These are phyloP conservation scores for Diabrotica undecimpunctata DNA, from an alignment of 1,140 invertebrate species.

Conservation along the genomic window DNA sequence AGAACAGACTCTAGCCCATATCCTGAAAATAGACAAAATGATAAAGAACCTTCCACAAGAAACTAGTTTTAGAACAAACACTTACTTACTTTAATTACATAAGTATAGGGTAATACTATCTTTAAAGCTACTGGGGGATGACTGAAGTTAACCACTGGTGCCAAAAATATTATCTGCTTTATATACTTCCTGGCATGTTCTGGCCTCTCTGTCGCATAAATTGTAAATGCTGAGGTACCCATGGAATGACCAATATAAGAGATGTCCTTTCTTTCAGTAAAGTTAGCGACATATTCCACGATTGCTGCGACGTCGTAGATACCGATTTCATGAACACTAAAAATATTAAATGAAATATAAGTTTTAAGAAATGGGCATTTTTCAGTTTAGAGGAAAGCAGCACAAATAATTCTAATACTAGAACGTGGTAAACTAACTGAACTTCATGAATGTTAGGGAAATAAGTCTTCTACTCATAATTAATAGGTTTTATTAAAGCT, in stretches of 20 bases:
- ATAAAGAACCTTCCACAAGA: too few relatives aligned
- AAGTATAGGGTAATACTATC: slow-evolving; percentile 19
- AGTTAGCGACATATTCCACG: slow-evolving; percentile 51
- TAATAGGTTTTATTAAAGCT: too few relatives aligned
- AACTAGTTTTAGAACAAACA: too few relatives aligned
- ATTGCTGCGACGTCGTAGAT: slow-evolving; percentile 53
- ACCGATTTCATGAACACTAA: slow-evolving; percentile 55
- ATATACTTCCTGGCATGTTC: slow-evolving; percentile 43
- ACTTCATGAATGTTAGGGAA: too few relatives aligned
- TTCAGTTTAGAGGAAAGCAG: too few relatives aligned
- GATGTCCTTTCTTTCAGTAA: slow-evolving; percentile 50
- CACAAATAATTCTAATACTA: too few relatives aligned
- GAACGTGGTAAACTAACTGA: too few relatives aligned
- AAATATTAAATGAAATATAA: neutral
- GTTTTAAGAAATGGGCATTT: too few relatives aligned
- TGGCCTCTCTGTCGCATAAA: slow-evolving; percentile 42
- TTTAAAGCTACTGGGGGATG: slow-evolving; percentile 51
- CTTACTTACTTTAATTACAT: slow-evolving; percentile 24
- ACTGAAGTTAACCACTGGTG: slow-evolving; percentile 66
- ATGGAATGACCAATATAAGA: slow-evolving; percentile 55
- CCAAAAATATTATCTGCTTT: slow-evolving; percentile 59
- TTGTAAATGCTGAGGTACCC: slow-evolving; percentile 51
- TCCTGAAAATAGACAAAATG: too few relatives aligned
- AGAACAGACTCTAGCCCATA: too few relatives aligned
- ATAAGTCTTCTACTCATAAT: too few relatives aligned